Evolutionary conservation across 2,113 vertebrate species (phyloP), one percentile per base, ranked within the genome.

Genomic region (Physeter macrocephalus): DNA sequence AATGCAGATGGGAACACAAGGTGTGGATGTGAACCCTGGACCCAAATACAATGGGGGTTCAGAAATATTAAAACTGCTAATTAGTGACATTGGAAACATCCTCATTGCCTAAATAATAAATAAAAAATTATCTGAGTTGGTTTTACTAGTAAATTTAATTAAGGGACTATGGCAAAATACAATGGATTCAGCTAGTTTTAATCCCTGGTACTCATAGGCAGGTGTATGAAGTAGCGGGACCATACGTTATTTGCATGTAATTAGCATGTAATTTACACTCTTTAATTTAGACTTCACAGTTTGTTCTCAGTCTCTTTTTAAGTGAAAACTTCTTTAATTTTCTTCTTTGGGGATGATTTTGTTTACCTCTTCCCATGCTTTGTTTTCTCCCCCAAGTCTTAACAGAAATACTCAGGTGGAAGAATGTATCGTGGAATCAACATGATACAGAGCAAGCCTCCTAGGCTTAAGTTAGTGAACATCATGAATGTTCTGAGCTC

Each of bases 1-100:
- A 93, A 88, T 97, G 90, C 92, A 95, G 74, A 95, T 98, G 88
- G 93, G 8, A 93, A 49, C 20, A 69, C 71, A 93, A 92, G 92
- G 80, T 92, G 90, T 57, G 87, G 54, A 92, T 64, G 66, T 94
- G 54, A 49, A 54, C 10, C 27, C 27, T 69, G 64, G 39, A 92
- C 97, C 20, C 92, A 95, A 94, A 90, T 90, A 74, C 8, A 36
- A 61, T 62, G 43, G 31, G 27, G 8, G 12, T 43, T 93, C 91
- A 88, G 43, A 82, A 27, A 98, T 93, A 94, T 91, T 93, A 59
- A 96, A 96, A 31, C n/a, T 81, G 72, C 95, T 94, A 69, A 92
- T 95, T 88, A 93, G 67, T 59, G 36, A 88, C 88, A 43, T 91
- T 96, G 46, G 75, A 86, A 82, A 6, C 67, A 96, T 78, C 13